Conservation (phyloP, 2,888 invertebrate species). For the Crocallis elinguaria region DNA sequence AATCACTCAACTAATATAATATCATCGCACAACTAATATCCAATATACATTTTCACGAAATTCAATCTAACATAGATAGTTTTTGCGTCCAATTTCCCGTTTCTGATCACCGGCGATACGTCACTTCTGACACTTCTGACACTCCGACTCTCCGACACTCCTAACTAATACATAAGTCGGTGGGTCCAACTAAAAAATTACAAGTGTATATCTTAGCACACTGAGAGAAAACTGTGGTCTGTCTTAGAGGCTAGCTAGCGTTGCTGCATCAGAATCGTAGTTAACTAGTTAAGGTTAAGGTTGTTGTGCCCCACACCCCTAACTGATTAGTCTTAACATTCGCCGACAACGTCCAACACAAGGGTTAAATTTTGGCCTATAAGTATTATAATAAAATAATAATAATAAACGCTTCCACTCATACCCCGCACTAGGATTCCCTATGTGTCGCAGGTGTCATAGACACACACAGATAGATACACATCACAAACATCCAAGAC, state of each 20-base stretch:
- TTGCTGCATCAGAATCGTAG: neutral
- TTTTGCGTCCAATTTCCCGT: conserved; percentile 34
- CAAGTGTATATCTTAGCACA: conserved; percentile 39
- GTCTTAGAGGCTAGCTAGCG: neutral
- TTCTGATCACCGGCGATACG: conserved; percentile 39
- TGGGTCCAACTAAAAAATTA: conserved; percentile 38
- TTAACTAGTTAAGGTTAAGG: neutral
- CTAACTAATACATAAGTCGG: conserved; percentile 26
- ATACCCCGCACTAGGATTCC: too few relatives aligned
- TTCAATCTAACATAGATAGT: conserved; percentile 24
- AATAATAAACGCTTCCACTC: too few relatives aligned
- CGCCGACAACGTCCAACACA: too few relatives aligned
- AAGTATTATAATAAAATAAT: too few relatives aligned
- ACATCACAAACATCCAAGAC: too few relatives aligned
- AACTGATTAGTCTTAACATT: too few relatives aligned
- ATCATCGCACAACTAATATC: conserved; percentile 11
- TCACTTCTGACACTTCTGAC: conserved; percentile 27
- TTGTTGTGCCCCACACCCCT: too few relatives aligned
- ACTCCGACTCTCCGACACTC: neutral
- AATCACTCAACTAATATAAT: conserved; percentile 10
- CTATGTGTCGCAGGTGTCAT: too few relatives aligned
- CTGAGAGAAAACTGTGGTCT: conserved; percentile 29
- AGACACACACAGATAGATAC: too few relatives aligned
- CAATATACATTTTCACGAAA: conserved; percentile 17
- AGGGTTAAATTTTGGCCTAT: too few relatives aligned